Evolutionary conservation across 2,888 invertebrate genomes (phyloP), one percentile per base, ranked within the genome.

Genomic region (Protodeltote pygarga): DNA sequence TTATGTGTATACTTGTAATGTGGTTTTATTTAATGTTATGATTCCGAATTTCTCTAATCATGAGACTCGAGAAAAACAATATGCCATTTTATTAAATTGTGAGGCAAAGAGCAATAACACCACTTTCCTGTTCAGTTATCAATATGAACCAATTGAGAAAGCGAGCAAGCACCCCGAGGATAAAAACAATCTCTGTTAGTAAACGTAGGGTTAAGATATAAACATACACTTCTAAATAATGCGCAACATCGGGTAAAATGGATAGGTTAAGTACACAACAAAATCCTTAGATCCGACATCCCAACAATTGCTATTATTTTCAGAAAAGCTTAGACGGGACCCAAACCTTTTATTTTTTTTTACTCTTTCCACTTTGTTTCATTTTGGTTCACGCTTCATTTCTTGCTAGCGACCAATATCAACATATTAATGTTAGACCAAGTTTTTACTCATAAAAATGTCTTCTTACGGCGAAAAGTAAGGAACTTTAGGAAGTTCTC

Each of bases 401-500:
- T 45, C 25, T 31, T 16, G 23, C 31, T 23, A 19, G 16, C 37
- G 14, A 37, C 49, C 41, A 41, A 53, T 50, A 58, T 40, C 40
- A 52, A 40, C 46, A 50, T 63, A 59, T 51, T 65, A 52, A 49
- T 45, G 45, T 42, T 33, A 39, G 27, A 40, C 31, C 29, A 65
- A 65, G 28, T 65, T 65, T 55, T 27, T 44, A n/a, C 54, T 44
- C 65, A 65, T 65, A 65, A 65, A 65, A 59, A 63, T 53, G 54
- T 55, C 47, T 52, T 25, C 45, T 50, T 42, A 48, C 54, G 50
- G 49, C 49, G 45, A 50, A 55, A 65, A 62, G 59, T 65, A 29
- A 16, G 35, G n/a, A 48, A 65, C 42, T 65, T 65, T 39, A 34
- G 34, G n/a, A 53, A 65, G 37, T 49, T 65, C 50, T 61, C 33